Percentiles rank a stretch among this genome's conserved stretches.
These are phyloP conservation scores for Eulemur mongoz DNA, from an alignment of 2,797 vertebrate species.

Conservation along the genomic window DNA sequence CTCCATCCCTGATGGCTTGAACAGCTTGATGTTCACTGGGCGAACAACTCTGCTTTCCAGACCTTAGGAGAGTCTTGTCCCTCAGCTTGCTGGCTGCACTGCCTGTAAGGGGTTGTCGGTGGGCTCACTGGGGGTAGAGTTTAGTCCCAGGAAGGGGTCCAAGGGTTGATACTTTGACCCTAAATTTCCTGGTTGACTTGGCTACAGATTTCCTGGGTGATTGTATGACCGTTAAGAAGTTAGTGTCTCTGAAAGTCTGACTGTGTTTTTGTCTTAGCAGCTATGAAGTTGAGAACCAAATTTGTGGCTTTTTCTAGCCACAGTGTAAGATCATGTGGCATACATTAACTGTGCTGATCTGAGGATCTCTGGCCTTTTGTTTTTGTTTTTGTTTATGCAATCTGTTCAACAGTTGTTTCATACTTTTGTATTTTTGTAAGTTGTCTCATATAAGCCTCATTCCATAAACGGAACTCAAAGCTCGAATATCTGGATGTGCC, in stretches of 20 bases:
- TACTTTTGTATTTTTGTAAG: slow-evolving; percentile 29
- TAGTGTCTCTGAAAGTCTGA: not conserved
- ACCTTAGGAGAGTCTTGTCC: not conserved
- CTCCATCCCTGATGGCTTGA: not conserved
- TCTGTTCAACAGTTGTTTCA: slow-evolving; percentile 37
- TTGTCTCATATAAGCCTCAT: not conserved
- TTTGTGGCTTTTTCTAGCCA: not conserved
- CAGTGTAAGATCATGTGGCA: not conserved
- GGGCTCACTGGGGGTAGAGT: not conserved
- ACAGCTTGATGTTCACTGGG: not conserved
- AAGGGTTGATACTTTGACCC: not conserved
- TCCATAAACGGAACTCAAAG: not conserved
- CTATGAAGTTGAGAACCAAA: not conserved
- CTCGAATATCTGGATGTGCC: not conserved
- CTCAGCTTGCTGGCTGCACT: not conserved
- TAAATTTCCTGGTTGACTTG: not conserved
- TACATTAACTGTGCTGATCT: not conserved
- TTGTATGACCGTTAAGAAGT: not conserved
- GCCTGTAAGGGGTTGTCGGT: not conserved
- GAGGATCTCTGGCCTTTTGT: not conserved
- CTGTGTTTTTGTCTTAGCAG: not conserved
- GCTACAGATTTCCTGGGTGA: not conserved
- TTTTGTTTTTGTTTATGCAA: not conserved
- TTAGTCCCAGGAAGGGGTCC: not conserved
- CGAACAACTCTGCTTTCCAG: not conserved